Evolutionary conservation across 2,888 invertebrate species (phyloP).

Genomic region (Dryomyza anilis): DNA sequence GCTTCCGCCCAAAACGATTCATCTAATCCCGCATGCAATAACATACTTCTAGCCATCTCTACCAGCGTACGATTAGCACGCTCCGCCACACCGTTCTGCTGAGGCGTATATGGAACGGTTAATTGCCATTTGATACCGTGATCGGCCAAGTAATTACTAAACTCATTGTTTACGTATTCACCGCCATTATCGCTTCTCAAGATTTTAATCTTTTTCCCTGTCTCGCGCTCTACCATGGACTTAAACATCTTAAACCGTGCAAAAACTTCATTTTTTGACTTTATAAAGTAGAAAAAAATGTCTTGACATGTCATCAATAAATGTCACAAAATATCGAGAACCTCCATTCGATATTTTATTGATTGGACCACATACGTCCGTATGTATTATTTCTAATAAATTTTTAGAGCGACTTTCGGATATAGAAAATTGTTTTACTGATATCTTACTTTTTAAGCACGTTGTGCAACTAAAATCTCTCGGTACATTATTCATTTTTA

Average conservation of each 20-base stretch:
- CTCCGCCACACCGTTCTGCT: slow-evolving; percentile 39
- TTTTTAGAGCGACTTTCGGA: neutral
- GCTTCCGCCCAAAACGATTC: slow-evolving; percentile 40
- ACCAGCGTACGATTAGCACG: slow-evolving; percentile 35
- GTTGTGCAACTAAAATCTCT: neutral
- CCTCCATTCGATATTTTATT: neutral
- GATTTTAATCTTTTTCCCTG: slow-evolving; percentile 19
- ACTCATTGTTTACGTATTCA: slow-evolving; percentile 21
- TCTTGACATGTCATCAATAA: slow-evolving; percentile 10
- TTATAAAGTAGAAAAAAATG: slow-evolving; percentile 7
- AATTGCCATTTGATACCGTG: slow-evolving; percentile 33
- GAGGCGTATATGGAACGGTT: slow-evolving; percentile 36
- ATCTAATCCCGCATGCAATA: slow-evolving; percentile 38
- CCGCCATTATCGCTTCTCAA: slow-evolving; percentile 12
- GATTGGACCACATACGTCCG: slow-evolving; percentile 29
- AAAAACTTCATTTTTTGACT: slow-evolving; percentile 10
- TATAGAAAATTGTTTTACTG: neutral
- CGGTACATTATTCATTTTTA: neutral
- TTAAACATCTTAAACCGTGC: slow-evolving; percentile 9
- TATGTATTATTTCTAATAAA: slow-evolving; percentile 1
- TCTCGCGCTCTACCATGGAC: neutral
- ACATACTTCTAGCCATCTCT: slow-evolving; percentile 44
- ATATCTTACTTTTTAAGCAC: neutral
- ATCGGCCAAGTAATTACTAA: slow-evolving; percentile 28
- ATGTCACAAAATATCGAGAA: neutral